Conservation (phyloP, 2,797 vertebrate genomes). For the Crax fasciolata region DNA sequence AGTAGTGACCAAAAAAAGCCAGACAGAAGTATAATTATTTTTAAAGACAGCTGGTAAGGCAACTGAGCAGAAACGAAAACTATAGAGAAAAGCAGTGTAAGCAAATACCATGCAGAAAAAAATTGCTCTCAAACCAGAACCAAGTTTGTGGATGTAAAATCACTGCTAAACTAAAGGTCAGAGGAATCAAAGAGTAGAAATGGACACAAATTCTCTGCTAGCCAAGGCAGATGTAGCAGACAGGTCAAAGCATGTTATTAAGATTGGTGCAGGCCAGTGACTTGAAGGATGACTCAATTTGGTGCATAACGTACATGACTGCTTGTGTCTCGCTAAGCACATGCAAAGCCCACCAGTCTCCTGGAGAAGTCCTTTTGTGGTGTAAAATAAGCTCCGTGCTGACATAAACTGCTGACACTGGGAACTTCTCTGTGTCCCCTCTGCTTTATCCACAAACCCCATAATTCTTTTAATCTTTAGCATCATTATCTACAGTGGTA, state of each 20-base stretch:
- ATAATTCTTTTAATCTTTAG: background rate
- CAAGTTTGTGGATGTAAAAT: background rate
- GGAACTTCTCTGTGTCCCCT: constrained; percentile 35
- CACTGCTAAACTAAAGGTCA: background rate
- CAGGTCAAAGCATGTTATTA: background rate
- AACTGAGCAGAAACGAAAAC: background rate
- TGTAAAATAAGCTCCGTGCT: constrained; percentile 42
- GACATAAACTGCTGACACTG: constrained; percentile 37
- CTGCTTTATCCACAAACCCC: background rate
- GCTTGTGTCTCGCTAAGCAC: background rate
- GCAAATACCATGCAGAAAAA: background rate
- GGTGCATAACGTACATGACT: background rate
- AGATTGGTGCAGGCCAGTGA: background rate
- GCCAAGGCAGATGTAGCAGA: background rate
- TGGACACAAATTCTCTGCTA: background rate
- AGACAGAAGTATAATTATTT: background rate
- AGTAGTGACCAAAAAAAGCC: background rate
- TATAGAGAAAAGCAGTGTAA: background rate
- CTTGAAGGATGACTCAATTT: background rate
- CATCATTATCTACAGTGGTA: constrained; percentile 20
- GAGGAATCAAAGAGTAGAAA: background rate
- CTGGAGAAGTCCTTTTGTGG: constrained; percentile 12
- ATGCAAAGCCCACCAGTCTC: background rate
- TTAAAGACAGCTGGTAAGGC: background rate
- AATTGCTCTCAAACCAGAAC: background rate